phyloP scores from a whole-genome alignment of 2,797 vertebrate species.

The Adelosebastes latens region DNA sequence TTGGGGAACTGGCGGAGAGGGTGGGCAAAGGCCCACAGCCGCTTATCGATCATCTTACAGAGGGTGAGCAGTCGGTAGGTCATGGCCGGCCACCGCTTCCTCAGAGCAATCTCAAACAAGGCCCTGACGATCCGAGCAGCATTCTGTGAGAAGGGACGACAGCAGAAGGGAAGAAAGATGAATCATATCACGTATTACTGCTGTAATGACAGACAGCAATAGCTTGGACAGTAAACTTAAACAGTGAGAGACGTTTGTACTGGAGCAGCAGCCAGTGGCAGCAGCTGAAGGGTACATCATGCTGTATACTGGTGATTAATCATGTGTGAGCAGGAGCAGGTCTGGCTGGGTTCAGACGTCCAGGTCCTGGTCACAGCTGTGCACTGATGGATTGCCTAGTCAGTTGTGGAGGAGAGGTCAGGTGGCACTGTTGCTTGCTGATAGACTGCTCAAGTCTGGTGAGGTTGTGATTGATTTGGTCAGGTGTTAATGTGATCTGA shows the following conservation, averaged over 20 bases:
- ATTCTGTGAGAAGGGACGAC: slow-evolving; percentile 82
- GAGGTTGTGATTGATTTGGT: slow-evolving; percentile 44
- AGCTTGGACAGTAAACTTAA: background rate
- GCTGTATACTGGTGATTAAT: slow-evolving; percentile 21
- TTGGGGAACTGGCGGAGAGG: slow-evolving; percentile 93
- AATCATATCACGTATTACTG: background rate
- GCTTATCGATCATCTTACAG: slow-evolving; percentile 96
- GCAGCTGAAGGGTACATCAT: slow-evolving; percentile 4
- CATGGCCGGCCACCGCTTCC: slow-evolving; percentile 97
- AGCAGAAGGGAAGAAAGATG: background rate
- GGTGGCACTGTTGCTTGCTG: slow-evolving; percentile 21
- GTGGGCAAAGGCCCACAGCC: slow-evolving; percentile 94
- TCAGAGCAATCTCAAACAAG: slow-evolving; percentile 95
- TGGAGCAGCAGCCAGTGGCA: background rate
- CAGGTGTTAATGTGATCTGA: slow-evolving; percentile 53
- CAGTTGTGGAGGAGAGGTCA: slow-evolving; percentile 38
- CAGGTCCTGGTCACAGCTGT: slow-evolving; percentile 43
- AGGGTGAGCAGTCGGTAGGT: slow-evolving; percentile 95
- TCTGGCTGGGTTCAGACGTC: slow-evolving; percentile 18
- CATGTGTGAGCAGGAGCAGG: slow-evolving; percentile 27
- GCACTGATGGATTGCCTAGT: slow-evolving; percentile 53
- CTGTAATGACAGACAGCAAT: background rate
- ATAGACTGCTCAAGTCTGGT: slow-evolving; percentile 32
- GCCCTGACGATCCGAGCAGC: slow-evolving; percentile 96
- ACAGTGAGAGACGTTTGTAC: background rate